Conservation (phyloP, 1,140 invertebrate species). For the Latrodectus geometricus region DNA sequence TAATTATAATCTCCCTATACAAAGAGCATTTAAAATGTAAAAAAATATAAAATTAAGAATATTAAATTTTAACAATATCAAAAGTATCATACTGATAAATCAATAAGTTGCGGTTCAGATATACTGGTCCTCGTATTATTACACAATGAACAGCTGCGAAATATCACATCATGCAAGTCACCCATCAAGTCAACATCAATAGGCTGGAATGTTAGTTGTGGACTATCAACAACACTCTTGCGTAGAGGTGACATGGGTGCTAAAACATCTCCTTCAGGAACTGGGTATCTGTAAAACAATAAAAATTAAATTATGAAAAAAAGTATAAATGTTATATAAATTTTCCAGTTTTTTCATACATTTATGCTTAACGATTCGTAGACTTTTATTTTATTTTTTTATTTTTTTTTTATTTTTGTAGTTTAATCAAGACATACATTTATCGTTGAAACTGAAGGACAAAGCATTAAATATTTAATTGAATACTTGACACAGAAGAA, state of each 20-base stretch:
- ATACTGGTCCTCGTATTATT: conserved; percentile 30
- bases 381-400: no score
- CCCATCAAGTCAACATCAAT: conserved; percentile 77
- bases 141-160: conserved; percentile 63
- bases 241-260: conserved; percentile 66
- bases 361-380: no score
- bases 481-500: no score
- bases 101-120: conserved; percentile 51
- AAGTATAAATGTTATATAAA: neutral
- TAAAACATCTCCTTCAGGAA: conserved; percentile 70
- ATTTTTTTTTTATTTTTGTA: no score
- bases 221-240: conserved; percentile 66
- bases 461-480: no score
- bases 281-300: conserved; percentile 66
- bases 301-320: neutral
- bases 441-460: no score
- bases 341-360: no score
- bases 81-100: conserved; percentile 31
- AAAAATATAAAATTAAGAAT: no score
- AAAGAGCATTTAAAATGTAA: no score
- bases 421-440: no score
- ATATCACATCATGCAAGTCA: conserved; percentile 76
- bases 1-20: no score
- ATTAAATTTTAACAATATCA: no score
- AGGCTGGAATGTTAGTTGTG: conserved; percentile 69